Conservation (phyloP, 2,888 invertebrate genomes). For the Dioctria linearis region DNA sequence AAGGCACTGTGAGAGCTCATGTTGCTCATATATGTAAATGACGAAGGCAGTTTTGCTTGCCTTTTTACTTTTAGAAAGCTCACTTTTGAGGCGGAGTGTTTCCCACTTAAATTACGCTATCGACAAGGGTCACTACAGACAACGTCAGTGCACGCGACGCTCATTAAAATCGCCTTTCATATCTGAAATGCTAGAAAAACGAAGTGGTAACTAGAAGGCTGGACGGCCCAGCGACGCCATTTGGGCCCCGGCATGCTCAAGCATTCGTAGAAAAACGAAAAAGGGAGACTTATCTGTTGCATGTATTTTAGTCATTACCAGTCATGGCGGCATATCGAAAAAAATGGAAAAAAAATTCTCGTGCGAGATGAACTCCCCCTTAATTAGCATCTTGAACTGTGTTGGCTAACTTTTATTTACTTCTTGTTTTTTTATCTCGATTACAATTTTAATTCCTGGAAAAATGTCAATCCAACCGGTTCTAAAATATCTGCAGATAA, state of each 20-base stretch:
- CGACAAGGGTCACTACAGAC: constrained; percentile 13
- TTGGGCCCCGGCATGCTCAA: neutral
- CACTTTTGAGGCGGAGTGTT: constrained; percentile 25
- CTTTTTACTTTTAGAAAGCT: too few relatives aligned
- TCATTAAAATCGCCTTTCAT: constrained; percentile 13
- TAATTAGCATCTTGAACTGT: neutral
- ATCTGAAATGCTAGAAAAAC: neutral
- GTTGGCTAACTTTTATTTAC: too few relatives aligned
- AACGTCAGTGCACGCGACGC: neutral
- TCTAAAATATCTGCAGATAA: neutral
- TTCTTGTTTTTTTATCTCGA: neutral
- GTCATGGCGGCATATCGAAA: constrained; percentile 1
- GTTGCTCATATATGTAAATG: too few relatives aligned
- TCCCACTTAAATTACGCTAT: constrained; percentile 1
- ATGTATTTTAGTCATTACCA: constrained; percentile 26
- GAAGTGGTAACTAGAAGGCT: neutral
- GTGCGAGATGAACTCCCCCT: constrained; percentile 13
- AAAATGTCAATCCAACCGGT: constrained; percentile 7
- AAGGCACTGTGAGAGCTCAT: too few relatives aligned
- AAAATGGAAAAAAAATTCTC: constrained; percentile 7
- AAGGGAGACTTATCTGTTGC: constrained; percentile 11
- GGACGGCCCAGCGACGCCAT: constrained; percentile 15
- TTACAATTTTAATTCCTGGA: constrained; percentile 16
- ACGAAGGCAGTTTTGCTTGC: too few relatives aligned
- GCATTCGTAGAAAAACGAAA: constrained; percentile 4